These are phyloP conservation scores for Hemiprocne comata DNA, from an alignment of 2,113 vertebrate species.

Conservation along the genomic window DNA sequence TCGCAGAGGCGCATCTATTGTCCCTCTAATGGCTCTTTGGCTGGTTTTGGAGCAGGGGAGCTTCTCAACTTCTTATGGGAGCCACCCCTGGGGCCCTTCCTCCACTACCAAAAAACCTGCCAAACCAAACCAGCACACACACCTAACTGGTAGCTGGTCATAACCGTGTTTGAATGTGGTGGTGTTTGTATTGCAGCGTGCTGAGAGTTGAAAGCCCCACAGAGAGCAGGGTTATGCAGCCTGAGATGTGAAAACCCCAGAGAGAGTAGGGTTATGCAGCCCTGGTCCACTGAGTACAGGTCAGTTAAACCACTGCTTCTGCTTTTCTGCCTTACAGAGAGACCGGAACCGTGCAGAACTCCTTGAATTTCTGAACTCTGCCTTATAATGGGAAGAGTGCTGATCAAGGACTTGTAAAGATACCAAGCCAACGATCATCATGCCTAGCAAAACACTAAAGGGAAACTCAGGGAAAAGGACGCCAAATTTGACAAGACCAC, in stretches of 20 bases:
- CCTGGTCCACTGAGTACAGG: background rate
- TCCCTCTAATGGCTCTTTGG: too few relatives aligned
- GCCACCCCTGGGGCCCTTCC: too few relatives aligned
- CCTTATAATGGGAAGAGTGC: slow-evolving; percentile 72
- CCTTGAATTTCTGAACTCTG: slow-evolving; percentile 89
- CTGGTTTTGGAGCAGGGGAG: too few relatives aligned
- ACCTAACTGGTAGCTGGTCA: background rate
- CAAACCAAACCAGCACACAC: too few relatives aligned
- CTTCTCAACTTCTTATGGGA: too few relatives aligned
- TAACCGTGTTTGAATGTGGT: background rate
- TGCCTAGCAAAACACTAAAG: slow-evolving; percentile 39
- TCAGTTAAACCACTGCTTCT: background rate
- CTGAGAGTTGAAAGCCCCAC: too few relatives aligned
- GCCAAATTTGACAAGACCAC: background rate
- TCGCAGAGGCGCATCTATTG: too few relatives aligned
- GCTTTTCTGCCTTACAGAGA: slow-evolving; percentile 71
- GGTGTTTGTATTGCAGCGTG: background rate
- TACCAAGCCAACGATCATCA: background rate
- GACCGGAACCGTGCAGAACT: slow-evolving; percentile 88
- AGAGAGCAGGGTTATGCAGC: too few relatives aligned
- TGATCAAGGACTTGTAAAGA: background rate
- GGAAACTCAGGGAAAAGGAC: slow-evolving; percentile 45
- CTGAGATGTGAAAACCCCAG: background rate
- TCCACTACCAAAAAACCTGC: too few relatives aligned
- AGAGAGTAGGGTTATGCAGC: background rate